Evolutionary conservation across 2,888 invertebrate species (phyloP).

Genomic region (Cyclophora punctaria): DNA sequence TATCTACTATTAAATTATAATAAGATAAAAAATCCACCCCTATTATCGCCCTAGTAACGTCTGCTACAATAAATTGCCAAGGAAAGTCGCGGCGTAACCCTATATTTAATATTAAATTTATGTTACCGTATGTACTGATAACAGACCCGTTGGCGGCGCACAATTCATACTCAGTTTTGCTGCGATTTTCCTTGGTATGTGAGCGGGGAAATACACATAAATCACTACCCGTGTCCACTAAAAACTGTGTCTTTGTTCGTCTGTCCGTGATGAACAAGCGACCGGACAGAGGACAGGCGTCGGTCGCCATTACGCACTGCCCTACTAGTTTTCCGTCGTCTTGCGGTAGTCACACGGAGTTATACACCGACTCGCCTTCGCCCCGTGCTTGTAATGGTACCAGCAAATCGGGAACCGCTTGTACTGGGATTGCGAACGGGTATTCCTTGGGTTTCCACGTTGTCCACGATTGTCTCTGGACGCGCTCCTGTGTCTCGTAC

Average conservation of each 20-base stretch:
- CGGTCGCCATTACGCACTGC: constrained; percentile 15
- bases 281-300: constrained; percentile 13
- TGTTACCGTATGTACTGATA: constrained; percentile 20
- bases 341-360: constrained; percentile 13
- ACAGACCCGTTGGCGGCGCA: constrained; percentile 21
- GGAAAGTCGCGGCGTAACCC: constrained; percentile 20
- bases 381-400: constrained; percentile 17
- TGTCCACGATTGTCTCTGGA: constrained; percentile 1
- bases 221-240: constrained; percentile 19
- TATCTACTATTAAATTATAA: constrained; percentile 9
- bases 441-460: background rate
- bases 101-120: constrained; percentile 16
- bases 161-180: constrained; percentile 6
- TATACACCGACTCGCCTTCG: constrained; percentile 7
- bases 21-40: constrained; percentile 22
- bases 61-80: constrained; percentile 24
- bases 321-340: constrained; percentile 10
- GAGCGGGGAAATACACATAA: constrained; percentile 15
- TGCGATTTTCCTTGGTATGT: constrained; percentile 9
- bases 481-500: background rate
- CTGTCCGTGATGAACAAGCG: constrained; percentile 20
- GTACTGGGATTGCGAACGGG: constrained; percentile 10
- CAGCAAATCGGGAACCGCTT: constrained; percentile 14
- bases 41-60: constrained; percentile 25
- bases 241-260: constrained; percentile 6